Percentiles rank a stretch among this genome's conserved stretches.
phyloP scores from a whole-genome alignment of 2,797 vertebrate genomes.

The Emydoidea blandingii region DNA sequence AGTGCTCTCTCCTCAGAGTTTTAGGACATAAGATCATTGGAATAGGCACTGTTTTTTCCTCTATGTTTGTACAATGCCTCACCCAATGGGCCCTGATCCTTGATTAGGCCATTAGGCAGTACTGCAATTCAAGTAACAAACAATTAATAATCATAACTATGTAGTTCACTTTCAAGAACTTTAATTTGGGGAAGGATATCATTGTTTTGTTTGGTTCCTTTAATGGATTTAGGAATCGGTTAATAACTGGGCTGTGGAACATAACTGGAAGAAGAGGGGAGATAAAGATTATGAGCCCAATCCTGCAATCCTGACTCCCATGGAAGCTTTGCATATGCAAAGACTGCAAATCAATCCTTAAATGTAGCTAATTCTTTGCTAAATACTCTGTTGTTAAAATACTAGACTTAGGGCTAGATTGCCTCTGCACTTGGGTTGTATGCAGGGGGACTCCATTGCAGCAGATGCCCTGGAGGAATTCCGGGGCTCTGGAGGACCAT shows the following conservation, averaged over 20 bases:
- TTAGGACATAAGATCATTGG: not conserved
- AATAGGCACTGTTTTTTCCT: not conserved
- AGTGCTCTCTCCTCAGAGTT: not conserved
- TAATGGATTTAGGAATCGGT: conserved; percentile 17
- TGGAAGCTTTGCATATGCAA: not conserved
- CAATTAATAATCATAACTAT: conserved; percentile 7
- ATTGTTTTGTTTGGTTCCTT: conserved; percentile 41
- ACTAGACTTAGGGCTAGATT: not conserved
- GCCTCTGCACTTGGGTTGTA: not conserved
- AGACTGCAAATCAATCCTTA: not conserved
- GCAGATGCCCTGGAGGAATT: not conserved
- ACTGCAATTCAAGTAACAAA: conserved; percentile 44
- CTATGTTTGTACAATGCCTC: not conserved
- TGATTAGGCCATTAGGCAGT: not conserved
- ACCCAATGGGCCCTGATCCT: not conserved
- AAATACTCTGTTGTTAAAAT: not conserved
- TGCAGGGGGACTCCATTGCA: not conserved
- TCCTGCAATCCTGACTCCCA: conserved; percentile 12
- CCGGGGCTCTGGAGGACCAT: not conserved
- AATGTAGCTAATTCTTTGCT: not conserved
- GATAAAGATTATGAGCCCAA: conserved; percentile 31
- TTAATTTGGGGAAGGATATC: conserved; percentile 48
- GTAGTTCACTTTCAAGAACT: conserved; percentile 33
- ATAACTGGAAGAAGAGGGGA: conserved; percentile 36
- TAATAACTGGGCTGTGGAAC: conserved; percentile 45